Evolutionary conservation across 2,113 vertebrate species (phyloP).

Genomic region (Amphilophus citrinellus): DNA sequence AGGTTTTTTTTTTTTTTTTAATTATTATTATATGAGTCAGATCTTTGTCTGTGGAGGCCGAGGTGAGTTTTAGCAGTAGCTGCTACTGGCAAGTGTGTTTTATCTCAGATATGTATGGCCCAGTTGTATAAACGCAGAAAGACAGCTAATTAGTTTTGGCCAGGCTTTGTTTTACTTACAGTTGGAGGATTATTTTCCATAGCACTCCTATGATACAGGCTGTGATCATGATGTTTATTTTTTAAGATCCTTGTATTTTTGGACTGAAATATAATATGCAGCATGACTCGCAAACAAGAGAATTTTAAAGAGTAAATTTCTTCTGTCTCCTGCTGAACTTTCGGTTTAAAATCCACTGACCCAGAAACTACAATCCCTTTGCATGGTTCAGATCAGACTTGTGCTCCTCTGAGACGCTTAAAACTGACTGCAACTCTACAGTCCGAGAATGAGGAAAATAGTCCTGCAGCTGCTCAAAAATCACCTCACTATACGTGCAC

Average conservation of each 20-base stretch:
- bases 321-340: not conserved
- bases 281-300: not conserved
- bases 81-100: conserved; percentile 50
- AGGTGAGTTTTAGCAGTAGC: conserved; percentile 41
- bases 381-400: not conserved
- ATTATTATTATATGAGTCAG: conserved; percentile 3
- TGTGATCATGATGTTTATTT: conserved; percentile 40
- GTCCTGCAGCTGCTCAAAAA: conserved; percentile 50
- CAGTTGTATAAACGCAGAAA: conserved; percentile 35
- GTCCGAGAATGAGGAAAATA: conserved; percentile 17
- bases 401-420: conserved; percentile 15
- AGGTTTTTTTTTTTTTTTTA: not conserved
- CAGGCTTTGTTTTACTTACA: conserved; percentile 53
- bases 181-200: conserved; percentile 57
- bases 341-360: not conserved
- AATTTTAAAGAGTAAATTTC: conserved; percentile 5
- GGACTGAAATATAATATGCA: not conserved
- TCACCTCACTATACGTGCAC: conserved; percentile 55
- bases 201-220: not conserved
- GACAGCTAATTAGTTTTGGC: conserved; percentile 44
- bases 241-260: conserved; percentile 22
- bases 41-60: conserved; percentile 28
- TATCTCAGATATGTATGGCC: conserved; percentile 16
- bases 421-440: conserved; percentile 1
- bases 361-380: not conserved